phyloP scores from a whole-genome alignment of 2,888 invertebrate species.

The Brachylomia viminalis region DNA sequence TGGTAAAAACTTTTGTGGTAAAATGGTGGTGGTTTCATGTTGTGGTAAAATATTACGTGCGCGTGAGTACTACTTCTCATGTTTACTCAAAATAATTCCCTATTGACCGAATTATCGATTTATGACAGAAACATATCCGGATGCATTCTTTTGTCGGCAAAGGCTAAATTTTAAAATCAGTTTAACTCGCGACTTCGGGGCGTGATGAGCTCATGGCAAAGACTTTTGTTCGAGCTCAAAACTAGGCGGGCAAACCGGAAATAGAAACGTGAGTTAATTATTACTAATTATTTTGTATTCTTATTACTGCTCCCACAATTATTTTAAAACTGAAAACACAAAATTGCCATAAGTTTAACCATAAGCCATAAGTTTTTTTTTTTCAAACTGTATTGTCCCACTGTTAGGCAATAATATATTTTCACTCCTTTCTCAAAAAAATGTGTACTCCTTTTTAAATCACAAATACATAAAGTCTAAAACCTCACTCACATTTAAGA shows the following conservation, averaged over 20 bases:
- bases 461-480: neutral
- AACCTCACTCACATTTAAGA: neutral
- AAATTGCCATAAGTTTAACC: neutral
- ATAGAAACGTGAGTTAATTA: neutral
- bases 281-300: no score
- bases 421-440: neutral
- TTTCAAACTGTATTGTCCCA: neutral
- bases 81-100: neutral
- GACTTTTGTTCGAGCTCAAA: neutral
- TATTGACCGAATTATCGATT: neutral
- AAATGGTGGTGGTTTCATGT: neutral
- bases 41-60: neutral
- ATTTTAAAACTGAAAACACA: neutral
- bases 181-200: neutral
- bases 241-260: neutral
- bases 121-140: neutral
- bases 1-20: neutral
- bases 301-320: neutral
- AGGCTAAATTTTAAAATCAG: constrained; percentile 14
- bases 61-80: neutral
- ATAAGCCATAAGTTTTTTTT: no score
- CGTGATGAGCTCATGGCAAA: neutral
- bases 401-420: neutral
- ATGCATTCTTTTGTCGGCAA: neutral
- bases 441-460: neutral